Evolutionary conservation across 1,140 invertebrate genomes (phyloP), one percentile per base, ranked within the genome.

Genomic region (Branchinecta lindahli): DNA sequence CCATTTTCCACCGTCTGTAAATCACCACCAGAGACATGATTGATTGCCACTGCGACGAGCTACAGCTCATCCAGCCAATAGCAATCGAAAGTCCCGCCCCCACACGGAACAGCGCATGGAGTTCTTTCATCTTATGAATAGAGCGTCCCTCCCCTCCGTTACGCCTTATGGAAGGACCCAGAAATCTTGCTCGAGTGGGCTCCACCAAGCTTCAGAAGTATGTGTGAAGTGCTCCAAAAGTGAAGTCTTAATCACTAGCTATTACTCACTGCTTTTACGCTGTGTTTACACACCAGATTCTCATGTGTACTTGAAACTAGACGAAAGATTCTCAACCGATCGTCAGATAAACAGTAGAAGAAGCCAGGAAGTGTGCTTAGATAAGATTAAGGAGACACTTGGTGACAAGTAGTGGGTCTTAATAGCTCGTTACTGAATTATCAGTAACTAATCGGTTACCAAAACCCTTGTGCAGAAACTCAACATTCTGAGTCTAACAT

Each of bases 201-300:
- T 12, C 52, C 12, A 61, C 18, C 12, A 15, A 61, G 52, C 52
- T 61, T 33, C 52, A 61, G 52, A 61, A 61, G 52, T 61, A 20
- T 61, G 18, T 61, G 52, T 61, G 52, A 61, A 61, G 52, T 61
- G 52, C 52, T 61, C 12, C 52, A 15, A 20, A 61, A 61, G 52
- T 61, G 52, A 61, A 61, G 52, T 15, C 52, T 33, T 61, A 61
- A 61, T 61, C 52, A 20, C 18, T 15, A 61, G 52, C 52, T 61
- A 61, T 61, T 61, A 61, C 52, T 61, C 12, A 20, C 52, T 61
- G 52, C 52, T 61, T 61, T 61, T 61, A 61, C 52, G 52, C 52
- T 61, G 18, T 61, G 52, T 61, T 61, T 12, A 61, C 52, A 61
- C 18, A 61, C 52, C 18, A 61, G 52, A 61, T 61, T 61, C 52